Conservation (phyloP, 2,797 vertebrate genomes). For the Novumbra hubbsi region DNA sequence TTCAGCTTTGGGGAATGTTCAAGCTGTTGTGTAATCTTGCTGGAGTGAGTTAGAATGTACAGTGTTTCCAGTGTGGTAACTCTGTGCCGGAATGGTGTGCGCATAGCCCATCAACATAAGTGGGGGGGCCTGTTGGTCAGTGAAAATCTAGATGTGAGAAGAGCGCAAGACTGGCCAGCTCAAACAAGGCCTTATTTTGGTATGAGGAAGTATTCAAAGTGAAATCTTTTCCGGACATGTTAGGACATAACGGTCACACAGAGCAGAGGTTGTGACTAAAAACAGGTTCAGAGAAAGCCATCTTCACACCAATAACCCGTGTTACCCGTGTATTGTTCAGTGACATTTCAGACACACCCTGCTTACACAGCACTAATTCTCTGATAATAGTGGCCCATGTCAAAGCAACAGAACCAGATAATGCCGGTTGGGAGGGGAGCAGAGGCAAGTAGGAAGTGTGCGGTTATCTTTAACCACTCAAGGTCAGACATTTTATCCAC, state of each 20-base stretch:
- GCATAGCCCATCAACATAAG: too few species aligned
- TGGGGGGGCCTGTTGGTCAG: too few species aligned
- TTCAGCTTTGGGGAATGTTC: neutral
- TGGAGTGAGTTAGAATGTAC: neutral
- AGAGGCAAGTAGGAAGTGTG: neutral
- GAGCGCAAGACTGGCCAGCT: too few species aligned
- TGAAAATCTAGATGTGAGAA: too few species aligned
- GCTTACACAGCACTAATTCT: neutral
- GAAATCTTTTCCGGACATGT: neutral
- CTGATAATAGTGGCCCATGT: neutral
- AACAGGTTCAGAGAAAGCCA: neutral
- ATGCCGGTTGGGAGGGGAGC: neutral
- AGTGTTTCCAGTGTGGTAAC: too few species aligned
- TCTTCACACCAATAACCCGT: neutral
- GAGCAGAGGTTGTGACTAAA: neutral
- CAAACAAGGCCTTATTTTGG: too few species aligned
- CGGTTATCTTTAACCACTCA: neutral
- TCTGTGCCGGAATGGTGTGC: too few species aligned
- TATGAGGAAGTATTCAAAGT: too few species aligned
- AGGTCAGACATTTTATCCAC: neutral
- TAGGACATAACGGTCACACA: neutral
- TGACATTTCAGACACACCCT: conserved; percentile 3
- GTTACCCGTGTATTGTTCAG: neutral
- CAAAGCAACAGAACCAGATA: neutral
- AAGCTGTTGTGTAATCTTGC: neutral